Conservation (phyloP, 2,113 vertebrate species). For the Microcebus griseorufus region DNA sequence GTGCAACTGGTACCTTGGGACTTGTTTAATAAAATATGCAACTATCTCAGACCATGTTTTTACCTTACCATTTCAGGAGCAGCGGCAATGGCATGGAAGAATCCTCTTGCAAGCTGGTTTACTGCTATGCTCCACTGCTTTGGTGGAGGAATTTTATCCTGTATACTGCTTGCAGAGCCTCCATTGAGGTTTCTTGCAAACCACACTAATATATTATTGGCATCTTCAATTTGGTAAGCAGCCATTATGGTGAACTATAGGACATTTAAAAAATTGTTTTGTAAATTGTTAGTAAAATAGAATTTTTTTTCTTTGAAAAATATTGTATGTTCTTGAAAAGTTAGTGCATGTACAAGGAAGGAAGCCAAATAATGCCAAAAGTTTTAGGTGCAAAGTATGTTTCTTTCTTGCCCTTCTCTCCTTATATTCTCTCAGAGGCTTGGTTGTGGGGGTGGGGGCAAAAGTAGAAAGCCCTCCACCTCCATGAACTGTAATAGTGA, state of each 20-base stretch:
- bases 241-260: neutral
- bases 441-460: too few relatives aligned
- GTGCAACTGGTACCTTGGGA: neutral
- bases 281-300: constrained; percentile 34
- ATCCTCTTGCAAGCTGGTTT: constrained; percentile 97
- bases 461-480: neutral
- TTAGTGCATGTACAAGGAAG: neutral
- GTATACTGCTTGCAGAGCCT: constrained; percentile 93
- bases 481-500: neutral
- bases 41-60: neutral
- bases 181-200: constrained; percentile 92
- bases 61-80: constrained; percentile 87
- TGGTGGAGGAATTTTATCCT: constrained; percentile 94
- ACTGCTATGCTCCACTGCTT: constrained; percentile 98
- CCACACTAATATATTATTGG: constrained; percentile 90
- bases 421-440: neutral
- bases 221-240: constrained; percentile 95
- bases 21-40: neutral
- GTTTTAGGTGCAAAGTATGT: neutral
- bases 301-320: constrained; percentile 46
- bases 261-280: constrained; percentile 24
- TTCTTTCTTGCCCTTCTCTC: neutral
- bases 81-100: constrained; percentile 86
- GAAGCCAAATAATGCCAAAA: neutral
- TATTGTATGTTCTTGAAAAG: constrained; percentile 32